These are phyloP conservation scores for Nematostella vectensis DNA, from an alignment of 92 coral and sea anemone species.

Conservation along the genomic window DNA sequence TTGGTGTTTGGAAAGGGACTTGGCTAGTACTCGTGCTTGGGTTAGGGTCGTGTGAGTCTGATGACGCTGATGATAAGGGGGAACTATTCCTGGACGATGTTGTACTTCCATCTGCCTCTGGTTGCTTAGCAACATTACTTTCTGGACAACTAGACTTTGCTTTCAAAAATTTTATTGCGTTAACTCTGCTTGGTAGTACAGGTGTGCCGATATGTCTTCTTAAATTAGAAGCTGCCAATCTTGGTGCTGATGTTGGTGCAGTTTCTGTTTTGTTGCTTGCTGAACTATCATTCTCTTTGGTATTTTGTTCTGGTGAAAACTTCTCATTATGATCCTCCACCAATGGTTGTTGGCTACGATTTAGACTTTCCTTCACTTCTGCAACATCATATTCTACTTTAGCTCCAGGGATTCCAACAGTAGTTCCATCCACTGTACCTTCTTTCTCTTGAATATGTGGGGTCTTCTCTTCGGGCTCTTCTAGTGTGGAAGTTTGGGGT, in stretches of 20 bases:
- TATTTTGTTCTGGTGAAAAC: no score
- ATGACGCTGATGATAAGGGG: conserved; percentile 32
- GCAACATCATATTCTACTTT: no score
- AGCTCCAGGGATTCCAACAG: no score
- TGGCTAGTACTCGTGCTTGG: conserved; percentile 5
- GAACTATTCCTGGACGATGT: conserved; percentile 18
- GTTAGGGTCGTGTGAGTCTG: conserved; percentile 40
- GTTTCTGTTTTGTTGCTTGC: no score
- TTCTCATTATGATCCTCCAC: no score
- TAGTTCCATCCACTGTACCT: no score
- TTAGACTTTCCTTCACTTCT: no score
- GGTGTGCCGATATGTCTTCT: conserved; percentile 3
- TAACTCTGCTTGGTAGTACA: conserved; percentile 17
- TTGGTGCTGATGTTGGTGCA: no score
- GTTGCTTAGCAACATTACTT: no score
- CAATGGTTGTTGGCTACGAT: no score
- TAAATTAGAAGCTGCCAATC: conserved; percentile 10
- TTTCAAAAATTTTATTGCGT: conserved; percentile 4
- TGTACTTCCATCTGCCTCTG: conserved; percentile 5
- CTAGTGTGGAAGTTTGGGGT: conserved; percentile 37
- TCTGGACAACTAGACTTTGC: conserved; percentile 8
- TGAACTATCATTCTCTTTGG: conserved; percentile 9
- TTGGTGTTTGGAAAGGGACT: conserved; percentile 25
- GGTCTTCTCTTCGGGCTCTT: no score
- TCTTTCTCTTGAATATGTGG: no score